Evolutionary conservation across 2,888 invertebrate species (phyloP), one percentile per base, ranked within the genome.

Genomic region (Macroteleia sp.): DNA sequence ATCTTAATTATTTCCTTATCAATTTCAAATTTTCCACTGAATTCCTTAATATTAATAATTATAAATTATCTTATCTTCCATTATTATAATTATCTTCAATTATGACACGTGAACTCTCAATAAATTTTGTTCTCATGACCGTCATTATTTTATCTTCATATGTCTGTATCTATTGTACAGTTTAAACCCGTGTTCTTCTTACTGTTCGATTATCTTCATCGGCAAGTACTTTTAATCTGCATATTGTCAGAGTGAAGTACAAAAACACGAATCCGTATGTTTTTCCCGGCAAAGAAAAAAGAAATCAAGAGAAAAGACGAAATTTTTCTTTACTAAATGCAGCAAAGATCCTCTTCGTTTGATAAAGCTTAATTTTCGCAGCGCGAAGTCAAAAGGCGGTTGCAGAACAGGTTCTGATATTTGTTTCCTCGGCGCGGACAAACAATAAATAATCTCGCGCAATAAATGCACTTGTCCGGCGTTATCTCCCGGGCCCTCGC

Each of bases 381-480:
- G 48, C 69, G 62, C 64, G 19, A 3, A 44, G 48, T 67, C 56
- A 39, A 75, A 75, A 75, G 67, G 71, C 66, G 52, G 67, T 44
- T 22, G 32, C 30, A 20, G 44, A 77, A 77, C 77, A 77, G 77
- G 77, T 77, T 77, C 61, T 66, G 77, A 71, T 71, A 77, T 66
- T 77, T 66, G 71, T 71, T 70, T 71, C 66, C 54, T 44, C 54
- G 46, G 62, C 34, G 67, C 56, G 71, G 73, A 71, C 71, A 67
- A 73, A 77, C 77, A 77, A 77, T 77, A 77, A 73, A 77, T 77
- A 77, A 77, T 73, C 77, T 73, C 73, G 62, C 77, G 71, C 77
- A 77, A 77, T 71, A 77, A 77, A 77, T 77, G 77, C 77, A 77
- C 77, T 77, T 77, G 77, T 76, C 67, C 52, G 67, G 62, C 57